Evolutionary conservation across 2,888 invertebrate genomes (phyloP).

Genomic region (Harpagoxenus sublaevis): DNA sequence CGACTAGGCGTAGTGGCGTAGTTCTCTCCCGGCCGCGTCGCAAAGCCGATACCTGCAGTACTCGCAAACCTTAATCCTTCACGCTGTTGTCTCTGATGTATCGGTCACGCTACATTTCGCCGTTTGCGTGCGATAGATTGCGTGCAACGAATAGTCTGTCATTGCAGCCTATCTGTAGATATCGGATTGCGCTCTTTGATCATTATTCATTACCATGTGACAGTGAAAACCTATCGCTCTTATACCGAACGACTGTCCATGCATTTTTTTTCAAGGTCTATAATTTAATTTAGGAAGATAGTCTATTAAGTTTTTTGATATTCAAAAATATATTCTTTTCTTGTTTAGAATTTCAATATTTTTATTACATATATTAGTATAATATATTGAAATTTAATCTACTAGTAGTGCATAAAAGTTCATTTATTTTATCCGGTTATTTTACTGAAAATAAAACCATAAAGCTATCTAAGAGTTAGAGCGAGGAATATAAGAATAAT

Average conservation of each 20-base stretch:
- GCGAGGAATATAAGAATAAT: neutral
- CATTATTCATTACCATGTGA: conserved; percentile 26
- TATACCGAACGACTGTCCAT: neutral
- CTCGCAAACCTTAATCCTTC: conserved; percentile 32
- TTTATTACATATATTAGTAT: neutral
- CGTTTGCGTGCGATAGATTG: conserved; percentile 21
- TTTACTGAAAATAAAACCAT: neutral
- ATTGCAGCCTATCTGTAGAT: conserved; percentile 28
- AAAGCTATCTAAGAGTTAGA: neutral
- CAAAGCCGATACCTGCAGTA: conserved; percentile 15
- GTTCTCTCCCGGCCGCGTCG: conserved; percentile 3
- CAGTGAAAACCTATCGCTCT: conserved; percentile 23
- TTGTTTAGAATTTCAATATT: neutral
- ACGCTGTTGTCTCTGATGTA: conserved; percentile 33
- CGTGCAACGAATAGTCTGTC: conserved; percentile 8
- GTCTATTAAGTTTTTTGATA: neutral
- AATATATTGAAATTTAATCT: neutral
- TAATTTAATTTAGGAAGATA: conserved; percentile 1
- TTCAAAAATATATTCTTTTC: neutral
- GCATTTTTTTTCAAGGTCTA: neutral
- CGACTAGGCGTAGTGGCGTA: conserved; percentile 30
- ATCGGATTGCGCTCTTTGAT: conserved; percentile 28
- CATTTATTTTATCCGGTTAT: neutral
- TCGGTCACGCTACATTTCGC: conserved; percentile 42
- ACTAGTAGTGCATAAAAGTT: neutral